A percentile compares a stretch with the other conserved stretches of the same genome.
Conservation (phyloP, 2,797 vertebrate species). For the Thalassophryne amazonica region DNA sequence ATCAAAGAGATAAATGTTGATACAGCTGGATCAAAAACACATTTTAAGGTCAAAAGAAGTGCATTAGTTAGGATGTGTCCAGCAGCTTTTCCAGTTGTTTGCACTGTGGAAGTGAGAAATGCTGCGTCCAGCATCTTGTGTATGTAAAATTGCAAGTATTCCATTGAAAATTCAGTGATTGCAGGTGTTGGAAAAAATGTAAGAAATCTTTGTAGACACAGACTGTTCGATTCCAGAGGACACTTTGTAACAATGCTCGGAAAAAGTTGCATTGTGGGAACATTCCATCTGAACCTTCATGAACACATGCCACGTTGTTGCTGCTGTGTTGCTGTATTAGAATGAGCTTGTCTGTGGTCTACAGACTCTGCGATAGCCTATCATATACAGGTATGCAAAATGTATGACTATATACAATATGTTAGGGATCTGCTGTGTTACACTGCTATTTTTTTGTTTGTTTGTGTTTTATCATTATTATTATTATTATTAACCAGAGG, state of each 20-base stretch:
- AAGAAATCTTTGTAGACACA: slow-evolving; percentile 3
- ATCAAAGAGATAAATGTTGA: slow-evolving; percentile 30
- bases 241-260: slow-evolving; percentile 15
- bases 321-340: slow-evolving; percentile 21
- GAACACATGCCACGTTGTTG: slow-evolving; percentile 27
- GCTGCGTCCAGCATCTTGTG: slow-evolving; percentile 2
- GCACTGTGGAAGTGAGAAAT: slow-evolving; percentile 6
- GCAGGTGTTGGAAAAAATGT: no score
- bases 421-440: slow-evolving; percentile 47
- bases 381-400: slow-evolving; percentile 37
- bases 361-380: slow-evolving; percentile 29
- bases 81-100: slow-evolving; percentile 18
- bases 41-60: background rate
- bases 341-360: background rate
- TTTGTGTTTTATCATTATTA: no score
- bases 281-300: slow-evolving; percentile 24
- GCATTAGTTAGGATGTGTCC: slow-evolving; percentile 26
- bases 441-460: slow-evolving; percentile 48
- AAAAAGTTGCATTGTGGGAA: slow-evolving; percentile 55
- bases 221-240: background rate
- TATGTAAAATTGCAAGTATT: no score
- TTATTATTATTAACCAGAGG: slow-evolving; percentile 29
- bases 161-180: no score
- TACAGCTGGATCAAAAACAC: slow-evolving; percentile 28
- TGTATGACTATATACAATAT: slow-evolving; percentile 55